These are phyloP conservation scores for Troides helena DNA, from an alignment of 2,888 invertebrate species.

Conservation along the genomic window DNA sequence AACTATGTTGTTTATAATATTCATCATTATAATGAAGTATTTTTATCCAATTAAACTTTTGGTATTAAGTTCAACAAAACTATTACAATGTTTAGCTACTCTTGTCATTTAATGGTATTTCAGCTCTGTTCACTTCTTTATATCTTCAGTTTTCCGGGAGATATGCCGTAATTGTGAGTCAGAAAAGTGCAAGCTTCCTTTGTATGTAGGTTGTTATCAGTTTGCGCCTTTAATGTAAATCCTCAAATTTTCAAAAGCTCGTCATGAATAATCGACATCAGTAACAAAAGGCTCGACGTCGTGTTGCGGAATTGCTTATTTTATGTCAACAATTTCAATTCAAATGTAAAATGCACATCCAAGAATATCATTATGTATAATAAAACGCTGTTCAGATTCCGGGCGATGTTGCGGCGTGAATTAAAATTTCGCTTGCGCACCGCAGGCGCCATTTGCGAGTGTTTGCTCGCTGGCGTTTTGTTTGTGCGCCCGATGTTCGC, in stretches of 20 bases:
- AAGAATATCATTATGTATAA: constrained; percentile 25
- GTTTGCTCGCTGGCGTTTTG: constrained; percentile 37
- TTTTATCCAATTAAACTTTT: too few relatives aligned
- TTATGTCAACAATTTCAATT: constrained; percentile 7
- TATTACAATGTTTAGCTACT: too few relatives aligned
- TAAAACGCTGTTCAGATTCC: constrained; percentile 24
- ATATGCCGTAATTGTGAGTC: too few relatives aligned
- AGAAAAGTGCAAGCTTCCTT: too few relatives aligned
- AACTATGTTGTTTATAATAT: too few relatives aligned
- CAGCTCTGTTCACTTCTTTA: too few relatives aligned
- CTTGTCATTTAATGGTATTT: too few relatives aligned
- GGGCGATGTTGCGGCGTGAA: constrained; percentile 25
- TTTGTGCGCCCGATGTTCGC: constrained; percentile 38
- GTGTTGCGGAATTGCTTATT: neutral
- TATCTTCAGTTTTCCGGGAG: too few relatives aligned
- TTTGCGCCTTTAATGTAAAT: neutral
- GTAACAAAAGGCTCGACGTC: constrained; percentile 1
- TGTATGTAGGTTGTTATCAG: too few relatives aligned
- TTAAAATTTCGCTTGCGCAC: constrained; percentile 36
- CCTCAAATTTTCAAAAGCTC: neutral
- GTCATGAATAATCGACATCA: neutral
- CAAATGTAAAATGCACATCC: constrained; percentile 22
- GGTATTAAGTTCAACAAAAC: too few relatives aligned
- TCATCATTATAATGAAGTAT: too few relatives aligned
- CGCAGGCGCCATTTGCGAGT: constrained; percentile 40